Evolutionary conservation across 2,113 vertebrate species (phyloP).

Genomic region (Opisthocomus hoazin): DNA sequence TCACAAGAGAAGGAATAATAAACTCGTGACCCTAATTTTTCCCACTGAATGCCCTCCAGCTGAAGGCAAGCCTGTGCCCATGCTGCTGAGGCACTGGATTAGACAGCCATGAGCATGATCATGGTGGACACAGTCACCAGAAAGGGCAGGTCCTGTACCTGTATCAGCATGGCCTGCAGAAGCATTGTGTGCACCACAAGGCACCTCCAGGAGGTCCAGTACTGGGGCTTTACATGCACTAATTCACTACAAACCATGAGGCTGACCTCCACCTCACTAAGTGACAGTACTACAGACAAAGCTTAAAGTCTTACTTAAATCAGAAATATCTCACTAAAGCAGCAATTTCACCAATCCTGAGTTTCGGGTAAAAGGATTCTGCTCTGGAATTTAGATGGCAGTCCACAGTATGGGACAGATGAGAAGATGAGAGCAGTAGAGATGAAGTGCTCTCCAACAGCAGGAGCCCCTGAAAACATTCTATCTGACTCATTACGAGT

Average conservation of each 20-base stretch:
- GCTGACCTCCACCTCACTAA: neutral
- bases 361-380: neutral
- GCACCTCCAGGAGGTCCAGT: neutral
- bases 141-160: neutral
- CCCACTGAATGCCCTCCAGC: neutral
- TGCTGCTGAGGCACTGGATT: neutral
- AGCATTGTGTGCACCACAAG: neutral
- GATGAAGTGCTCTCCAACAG: slow-evolving; percentile 15
- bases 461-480: slow-evolving; percentile 34
- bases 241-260: neutral
- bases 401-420: neutral
- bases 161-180: neutral
- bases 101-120: neutral
- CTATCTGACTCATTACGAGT: slow-evolving; percentile 44
- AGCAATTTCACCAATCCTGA: neutral
- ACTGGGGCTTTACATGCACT: neutral
- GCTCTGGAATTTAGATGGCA: neutral
- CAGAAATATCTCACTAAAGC: neutral
- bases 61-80: neutral
- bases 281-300: neutral
- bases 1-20: neutral
- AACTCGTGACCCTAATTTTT: neutral
- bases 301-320: neutral
- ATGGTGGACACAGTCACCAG: neutral
- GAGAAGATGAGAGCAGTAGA: neutral